Evolutionary conservation across 1,140 invertebrate genomes (phyloP).

Genomic region (Araneus ventricosus): DNA sequence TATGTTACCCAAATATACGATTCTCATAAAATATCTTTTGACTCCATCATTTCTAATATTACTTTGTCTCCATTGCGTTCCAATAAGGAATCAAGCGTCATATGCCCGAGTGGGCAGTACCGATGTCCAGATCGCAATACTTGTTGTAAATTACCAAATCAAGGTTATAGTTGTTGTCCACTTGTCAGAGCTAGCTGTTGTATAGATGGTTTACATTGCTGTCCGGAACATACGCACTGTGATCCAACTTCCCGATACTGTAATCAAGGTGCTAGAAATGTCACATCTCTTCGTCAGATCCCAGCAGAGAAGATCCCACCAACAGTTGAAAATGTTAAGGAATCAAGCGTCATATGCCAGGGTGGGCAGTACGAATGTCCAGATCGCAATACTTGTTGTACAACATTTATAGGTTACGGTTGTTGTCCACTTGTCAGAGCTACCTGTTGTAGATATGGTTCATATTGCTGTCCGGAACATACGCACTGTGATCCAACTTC

Average conservation of each 20-base stretch:
- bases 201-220: too few relatives aligned
- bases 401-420: slow-evolving; percentile 78
- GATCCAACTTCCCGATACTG: too few relatives aligned
- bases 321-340: background rate
- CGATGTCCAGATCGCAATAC: too few relatives aligned
- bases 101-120: too few relatives aligned
- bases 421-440: slow-evolving; percentile 80
- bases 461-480: slow-evolving; percentile 77
- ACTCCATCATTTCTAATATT: background rate
- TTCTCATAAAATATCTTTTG: background rate
- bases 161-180: too few relatives aligned
- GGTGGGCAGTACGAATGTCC: slow-evolving; percentile 78
- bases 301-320: background rate
- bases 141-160: too few relatives aligned
- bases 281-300: background rate
- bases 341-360: slow-evolving; percentile 58
- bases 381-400: slow-evolving; percentile 80
- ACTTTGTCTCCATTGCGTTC: background rate
- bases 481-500: slow-evolving; percentile 77
- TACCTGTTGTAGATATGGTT: too few relatives aligned
- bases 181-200: too few relatives aligned
- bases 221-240: too few relatives aligned
- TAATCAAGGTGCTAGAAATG: too few relatives aligned
- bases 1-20: slow-evolving; percentile 16
- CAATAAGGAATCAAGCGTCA: too few relatives aligned